A percentile compares a stretch with the other conserved stretches of the same genome.
Evolutionary conservation across 1,140 invertebrate genomes (phyloP).

Genomic region (Lepidostoma basale): DNA sequence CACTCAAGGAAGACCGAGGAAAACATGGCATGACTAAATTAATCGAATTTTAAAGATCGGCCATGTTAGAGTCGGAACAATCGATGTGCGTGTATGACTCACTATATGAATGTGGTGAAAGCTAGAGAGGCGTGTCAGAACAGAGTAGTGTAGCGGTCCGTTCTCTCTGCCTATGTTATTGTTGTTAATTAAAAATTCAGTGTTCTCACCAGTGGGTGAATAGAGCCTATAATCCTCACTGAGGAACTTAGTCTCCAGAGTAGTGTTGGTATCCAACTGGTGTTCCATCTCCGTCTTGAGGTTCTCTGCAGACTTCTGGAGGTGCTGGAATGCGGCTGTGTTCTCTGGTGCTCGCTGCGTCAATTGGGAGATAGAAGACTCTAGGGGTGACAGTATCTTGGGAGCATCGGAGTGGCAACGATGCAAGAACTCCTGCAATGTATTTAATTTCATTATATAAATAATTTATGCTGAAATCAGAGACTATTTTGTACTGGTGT

Average conservation of each 20-base stretch:
- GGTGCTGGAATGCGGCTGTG: not conserved
- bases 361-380: conserved; percentile 12
- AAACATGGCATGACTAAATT: too few species aligned
- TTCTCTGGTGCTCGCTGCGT: not conserved
- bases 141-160: too few species aligned
- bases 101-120: too few species aligned
- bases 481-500: too few species aligned
- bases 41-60: too few species aligned
- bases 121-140: too few species aligned
- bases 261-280: conserved; percentile 26
- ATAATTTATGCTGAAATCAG: too few species aligned
- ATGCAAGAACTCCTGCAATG: conserved; percentile 12
- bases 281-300: conserved; percentile 22
- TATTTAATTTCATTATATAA: not conserved
- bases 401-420: conserved; percentile 12
- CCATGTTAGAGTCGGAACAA: too few species aligned
- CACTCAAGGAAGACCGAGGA: too few species aligned
- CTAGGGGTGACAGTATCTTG: conserved; percentile 3
- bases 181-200: too few species aligned
- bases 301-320: conserved; percentile 31
- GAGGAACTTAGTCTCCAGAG: conserved; percentile 52
- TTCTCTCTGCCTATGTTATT: too few species aligned
- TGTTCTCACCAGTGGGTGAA: conserved; percentile 53
- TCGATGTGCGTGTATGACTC: too few species aligned
- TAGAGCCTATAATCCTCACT: conserved; percentile 57